Conservation (phyloP, 2,888 invertebrate species). For the Epinotia bilunana region DNA sequence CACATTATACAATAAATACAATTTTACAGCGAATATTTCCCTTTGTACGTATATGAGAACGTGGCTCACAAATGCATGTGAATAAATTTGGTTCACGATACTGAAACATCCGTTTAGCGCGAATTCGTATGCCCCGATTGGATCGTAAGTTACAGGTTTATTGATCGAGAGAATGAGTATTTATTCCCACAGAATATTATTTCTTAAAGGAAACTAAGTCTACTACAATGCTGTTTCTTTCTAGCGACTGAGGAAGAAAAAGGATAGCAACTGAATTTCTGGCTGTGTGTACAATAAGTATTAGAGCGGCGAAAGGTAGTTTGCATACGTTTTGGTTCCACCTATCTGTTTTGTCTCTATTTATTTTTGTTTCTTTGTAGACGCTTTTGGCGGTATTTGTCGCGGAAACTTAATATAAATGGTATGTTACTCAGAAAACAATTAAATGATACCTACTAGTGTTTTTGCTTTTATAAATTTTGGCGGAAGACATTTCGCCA, state of each 20-base stretch:
- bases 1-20: neutral
- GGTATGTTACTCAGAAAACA: neutral
- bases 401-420: conserved; percentile 18
- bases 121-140: conserved; percentile 38
- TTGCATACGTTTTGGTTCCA: conserved; percentile 38
- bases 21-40: conserved; percentile 13
- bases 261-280: neutral
- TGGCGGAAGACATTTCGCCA: too few species aligned
- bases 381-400: conserved; percentile 25
- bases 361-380: conserved; percentile 38
- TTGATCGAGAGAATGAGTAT: conserved; percentile 42
- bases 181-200: conserved; percentile 28
- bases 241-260: neutral
- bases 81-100: conserved; percentile 34
- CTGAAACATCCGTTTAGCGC: conserved; percentile 41
- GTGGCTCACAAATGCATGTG: conserved; percentile 24
- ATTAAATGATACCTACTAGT: neutral
- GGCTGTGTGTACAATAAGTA: neutral
- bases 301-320: conserved; percentile 19
- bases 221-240: conserved; percentile 8
- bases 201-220: conserved; percentile 7
- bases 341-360: conserved; percentile 34
- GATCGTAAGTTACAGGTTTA: conserved; percentile 41
- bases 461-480: neutral
- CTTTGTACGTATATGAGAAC: conserved; percentile 6